Percentiles rank a stretch among this genome's conserved stretches.
Evolutionary conservation across 2,888 invertebrate genomes (phyloP).

Genomic region (Aphidius colemani): DNA sequence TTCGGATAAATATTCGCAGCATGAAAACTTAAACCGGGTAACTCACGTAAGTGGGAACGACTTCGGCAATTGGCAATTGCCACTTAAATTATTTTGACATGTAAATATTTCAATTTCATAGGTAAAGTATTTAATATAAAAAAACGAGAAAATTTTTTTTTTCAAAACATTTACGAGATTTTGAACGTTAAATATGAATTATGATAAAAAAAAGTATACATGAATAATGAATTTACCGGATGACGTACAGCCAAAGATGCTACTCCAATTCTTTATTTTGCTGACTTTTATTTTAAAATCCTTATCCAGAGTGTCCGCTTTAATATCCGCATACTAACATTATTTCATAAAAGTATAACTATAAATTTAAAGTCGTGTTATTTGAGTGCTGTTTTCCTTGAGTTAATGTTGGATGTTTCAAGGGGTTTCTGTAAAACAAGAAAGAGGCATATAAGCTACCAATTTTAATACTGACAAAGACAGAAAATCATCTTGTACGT

Average conservation of each 20-base stretch:
- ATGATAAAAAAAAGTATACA: constrained; percentile 33
- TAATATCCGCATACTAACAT: constrained; percentile 61
- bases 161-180: background rate
- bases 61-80: too few relatives aligned
- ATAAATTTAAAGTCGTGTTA: constrained; percentile 60
- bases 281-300: constrained; percentile 16
- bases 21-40: too few relatives aligned
- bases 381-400: constrained; percentile 43
- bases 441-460: background rate
- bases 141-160: too few relatives aligned
- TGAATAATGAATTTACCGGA: constrained; percentile 39
- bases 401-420: constrained; percentile 18
- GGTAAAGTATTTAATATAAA: too few relatives aligned
- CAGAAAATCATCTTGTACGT: constrained; percentile 14
- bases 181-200: constrained; percentile 40
- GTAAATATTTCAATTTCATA: too few relatives aligned
- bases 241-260: constrained; percentile 48
- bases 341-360: constrained; percentile 61
- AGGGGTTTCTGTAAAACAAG: background rate
- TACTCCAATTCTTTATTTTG: constrained; percentile 14
- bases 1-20: too few relatives aligned
- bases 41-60: too few relatives aligned
- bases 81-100: too few relatives aligned
- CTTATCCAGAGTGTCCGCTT: constrained; percentile 50
- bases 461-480: constrained; percentile 5